A percentile compares a stretch with the other conserved stretches of the same genome.
phyloP scores from a whole-genome alignment of 2,113 vertebrate genomes.

The Pelmatolapia mariae region DNA sequence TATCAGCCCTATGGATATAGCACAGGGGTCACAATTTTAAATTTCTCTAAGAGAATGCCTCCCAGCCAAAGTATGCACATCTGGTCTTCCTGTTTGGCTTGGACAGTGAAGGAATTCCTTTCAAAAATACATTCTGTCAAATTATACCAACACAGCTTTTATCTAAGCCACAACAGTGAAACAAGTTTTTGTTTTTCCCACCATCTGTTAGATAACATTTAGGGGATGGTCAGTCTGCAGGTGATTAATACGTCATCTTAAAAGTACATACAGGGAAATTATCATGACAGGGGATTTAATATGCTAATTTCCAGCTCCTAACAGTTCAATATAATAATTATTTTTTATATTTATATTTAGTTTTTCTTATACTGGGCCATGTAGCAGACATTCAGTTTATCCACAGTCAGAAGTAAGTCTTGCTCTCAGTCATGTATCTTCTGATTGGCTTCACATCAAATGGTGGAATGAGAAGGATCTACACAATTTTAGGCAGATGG shows the following conservation, averaged over 20 bases:
- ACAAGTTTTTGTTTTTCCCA: not conserved
- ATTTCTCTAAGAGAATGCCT: not conserved
- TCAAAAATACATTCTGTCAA: not conserved
- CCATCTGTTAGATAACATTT: not conserved
- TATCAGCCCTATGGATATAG: not conserved
- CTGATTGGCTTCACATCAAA: not conserved
- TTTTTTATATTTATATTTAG: not conserved
- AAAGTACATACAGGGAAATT: not conserved
- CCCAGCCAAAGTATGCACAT: not conserved
- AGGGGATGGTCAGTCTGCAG: not conserved
- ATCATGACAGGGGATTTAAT: not conserved
- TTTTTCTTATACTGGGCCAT: not conserved
- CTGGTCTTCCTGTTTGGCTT: not conserved
- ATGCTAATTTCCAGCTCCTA: not conserved
- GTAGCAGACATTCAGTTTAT: not conserved
- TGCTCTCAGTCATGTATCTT: not conserved
- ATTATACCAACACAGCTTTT: not conserved
- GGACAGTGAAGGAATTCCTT: not conserved
- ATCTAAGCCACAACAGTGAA: not conserved
- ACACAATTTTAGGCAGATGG: not conserved
- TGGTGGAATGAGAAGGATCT: not conserved
- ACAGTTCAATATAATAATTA: not conserved
- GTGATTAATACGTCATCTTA: not conserved
- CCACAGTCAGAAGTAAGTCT: not conserved
- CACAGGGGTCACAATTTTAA: not conserved